Conservation (phyloP, 2,797 vertebrate genomes). For the Eleutherodactylus coqui region DNA sequence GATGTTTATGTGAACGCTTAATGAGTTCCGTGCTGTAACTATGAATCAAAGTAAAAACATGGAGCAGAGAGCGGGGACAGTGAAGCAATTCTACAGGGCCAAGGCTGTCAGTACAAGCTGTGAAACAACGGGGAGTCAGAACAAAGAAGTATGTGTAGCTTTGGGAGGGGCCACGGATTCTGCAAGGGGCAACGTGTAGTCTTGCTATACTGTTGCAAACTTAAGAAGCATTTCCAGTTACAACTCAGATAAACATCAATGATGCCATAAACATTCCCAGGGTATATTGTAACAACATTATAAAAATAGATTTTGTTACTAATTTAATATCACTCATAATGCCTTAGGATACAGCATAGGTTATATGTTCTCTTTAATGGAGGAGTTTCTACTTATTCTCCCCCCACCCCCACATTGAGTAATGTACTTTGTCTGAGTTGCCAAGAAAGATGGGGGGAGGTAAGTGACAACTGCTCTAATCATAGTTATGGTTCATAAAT, state of each 20-base stretch:
- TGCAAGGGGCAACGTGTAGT: not conserved
- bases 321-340: not conserved
- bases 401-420: too few species aligned
- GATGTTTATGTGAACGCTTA: slow-evolving; percentile 34
- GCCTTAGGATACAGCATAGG: not conserved
- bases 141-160: slow-evolving; percentile 45
- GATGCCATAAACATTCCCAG: not conserved
- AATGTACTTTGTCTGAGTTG: not conserved
- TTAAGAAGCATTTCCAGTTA: not conserved
- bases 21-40: slow-evolving; percentile 46
- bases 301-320: not conserved
- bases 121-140: slow-evolving; percentile 46
- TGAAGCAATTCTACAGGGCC: slow-evolving; percentile 25
- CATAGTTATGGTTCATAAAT: not conserved
- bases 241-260: not conserved
- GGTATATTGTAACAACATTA: not conserved
- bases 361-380: not conserved
- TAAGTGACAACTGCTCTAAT: not conserved
- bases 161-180: slow-evolving; percentile 32
- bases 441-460: not conserved
- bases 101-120: slow-evolving; percentile 40
- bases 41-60: slow-evolving; percentile 44
- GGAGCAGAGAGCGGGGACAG: not conserved
- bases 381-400: not conserved
- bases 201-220: not conserved